Evolutionary conservation across 2,797 vertebrate species (phyloP).

Genomic region (Tauraco hartlaubi): DNA sequence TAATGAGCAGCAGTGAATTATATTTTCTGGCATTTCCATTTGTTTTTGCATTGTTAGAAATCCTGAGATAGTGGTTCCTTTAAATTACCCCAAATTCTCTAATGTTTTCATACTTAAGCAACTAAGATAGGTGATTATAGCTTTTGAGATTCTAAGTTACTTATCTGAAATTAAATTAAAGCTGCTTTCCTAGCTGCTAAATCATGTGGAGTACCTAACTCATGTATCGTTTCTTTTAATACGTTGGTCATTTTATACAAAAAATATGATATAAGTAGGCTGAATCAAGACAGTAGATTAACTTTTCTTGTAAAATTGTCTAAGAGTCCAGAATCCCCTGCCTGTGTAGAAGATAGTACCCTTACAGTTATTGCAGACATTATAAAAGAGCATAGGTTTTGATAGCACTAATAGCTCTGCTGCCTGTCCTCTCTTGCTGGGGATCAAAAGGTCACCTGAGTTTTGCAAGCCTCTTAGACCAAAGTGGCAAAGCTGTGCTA

Average conservation of each 20-base stretch:
- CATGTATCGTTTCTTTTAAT: background rate
- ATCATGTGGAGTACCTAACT: background rate
- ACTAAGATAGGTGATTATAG: background rate
- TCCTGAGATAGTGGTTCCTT: background rate
- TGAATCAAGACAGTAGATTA: background rate
- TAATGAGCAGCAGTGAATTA: background rate
- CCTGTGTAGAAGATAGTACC: background rate
- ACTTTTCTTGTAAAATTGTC: background rate
- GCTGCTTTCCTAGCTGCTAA: background rate
- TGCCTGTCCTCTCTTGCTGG: background rate
- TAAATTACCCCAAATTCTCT: background rate
- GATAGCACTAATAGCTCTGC: background rate
- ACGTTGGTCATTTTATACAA: background rate
- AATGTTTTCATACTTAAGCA: background rate
- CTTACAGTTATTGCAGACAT: background rate
- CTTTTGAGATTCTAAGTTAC: background rate
- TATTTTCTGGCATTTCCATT: background rate
- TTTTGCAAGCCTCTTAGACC: background rate
- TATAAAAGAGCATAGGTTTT: background rate
- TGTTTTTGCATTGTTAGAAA: background rate
- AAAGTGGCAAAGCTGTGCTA: background rate
- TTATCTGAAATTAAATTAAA: background rate
- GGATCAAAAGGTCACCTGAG: background rate
- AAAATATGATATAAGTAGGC: background rate
- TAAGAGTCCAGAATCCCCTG: background rate